Base-by-base conservation (phyloP, 2,797 vertebrate species). In the Pteropus rufus region DNA sequence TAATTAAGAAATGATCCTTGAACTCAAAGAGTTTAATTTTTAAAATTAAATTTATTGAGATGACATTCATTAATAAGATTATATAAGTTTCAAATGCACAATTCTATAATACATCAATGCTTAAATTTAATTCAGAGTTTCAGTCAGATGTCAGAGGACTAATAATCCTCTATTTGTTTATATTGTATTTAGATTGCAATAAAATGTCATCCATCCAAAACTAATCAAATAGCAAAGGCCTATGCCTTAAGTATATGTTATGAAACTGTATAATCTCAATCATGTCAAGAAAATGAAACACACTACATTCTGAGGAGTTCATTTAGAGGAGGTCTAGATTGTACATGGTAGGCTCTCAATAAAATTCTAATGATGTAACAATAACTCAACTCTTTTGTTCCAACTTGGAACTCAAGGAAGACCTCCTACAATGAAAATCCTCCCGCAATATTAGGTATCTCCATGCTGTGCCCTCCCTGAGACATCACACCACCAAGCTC, bases 51-150 rank as follows among this genome's bases (percentile, higher is more conserved):
- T 65, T 34, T 83, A 49, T 65, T 65, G 41, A 60, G 31, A 8
- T 83, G 41, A 36, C 44, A 65, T 65, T 46, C 60, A 83, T 83
- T 83, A 83, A 65, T 83, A 83, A 34, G 31, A 56, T 15, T 36
- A 26, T 77, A 23, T 24, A 56, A 77, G 21, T 65, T 49, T 65
- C 14, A 83, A 65, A 44, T 65, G 31, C 34, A 49, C 44, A 49
- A 18, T 36, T 82, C 14, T 65, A 34, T 83, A 83, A 65, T 49
- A 83, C 31, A 83, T 93, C 56, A 82, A 81, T 46, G 4, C 7
- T 69, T 94, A 75, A 14, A 36, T 90, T 92, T 92, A 54, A 86
- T 79, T 93, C 85, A 60, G 46, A 52, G 2, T 89, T 89, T 94
- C 58, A 89, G 39, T 73, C 16, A 72, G 16, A 60, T 81, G 5